Conservation (phyloP, 92 coral and sea anemone species). For the Umimayanthus kanabou region DNA sequence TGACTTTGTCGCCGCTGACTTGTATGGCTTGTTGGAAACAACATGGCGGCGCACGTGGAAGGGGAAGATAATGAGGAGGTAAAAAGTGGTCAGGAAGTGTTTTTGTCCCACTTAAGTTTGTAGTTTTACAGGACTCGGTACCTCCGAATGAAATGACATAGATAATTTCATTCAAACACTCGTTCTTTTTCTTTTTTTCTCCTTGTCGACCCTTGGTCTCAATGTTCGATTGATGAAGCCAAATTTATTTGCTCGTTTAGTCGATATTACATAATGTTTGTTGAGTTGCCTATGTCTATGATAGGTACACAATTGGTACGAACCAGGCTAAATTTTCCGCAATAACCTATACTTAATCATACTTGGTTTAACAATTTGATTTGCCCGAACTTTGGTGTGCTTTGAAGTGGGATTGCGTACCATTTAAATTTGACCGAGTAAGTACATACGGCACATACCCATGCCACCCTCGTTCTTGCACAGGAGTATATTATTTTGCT, state of each 20-base stretch:
- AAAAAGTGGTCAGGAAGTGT: no score
- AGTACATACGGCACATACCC: neutral
- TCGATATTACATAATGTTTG: neutral
- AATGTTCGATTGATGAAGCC: slow-evolving; percentile 21
- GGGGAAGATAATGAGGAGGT: no score
- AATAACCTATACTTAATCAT: slow-evolving; percentile 14
- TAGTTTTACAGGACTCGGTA: slow-evolving; percentile 13
- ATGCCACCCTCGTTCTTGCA: slow-evolving; percentile 16
- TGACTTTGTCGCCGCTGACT: slow-evolving; percentile 16
- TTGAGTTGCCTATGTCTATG: slow-evolving; percentile 9
- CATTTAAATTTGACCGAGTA: neutral
- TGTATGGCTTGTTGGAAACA: no score
- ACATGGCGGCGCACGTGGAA: no score
- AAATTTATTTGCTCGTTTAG: slow-evolving; percentile 14
- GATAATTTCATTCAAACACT: neutral
- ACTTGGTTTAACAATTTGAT: slow-evolving; percentile 10
- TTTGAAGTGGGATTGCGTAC: slow-evolving; percentile 13
- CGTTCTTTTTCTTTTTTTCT: neutral
- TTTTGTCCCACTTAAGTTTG: neutral
- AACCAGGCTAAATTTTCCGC: no score
- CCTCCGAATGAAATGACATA: neutral
- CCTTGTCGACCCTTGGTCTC: slow-evolving; percentile 23
- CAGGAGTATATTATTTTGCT: slow-evolving; percentile 12
- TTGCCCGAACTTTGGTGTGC: slow-evolving; percentile 7
- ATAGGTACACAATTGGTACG: slow-evolving; percentile 16